Conservation (phyloP, 2,113 vertebrate species). For the Amia ocellicauda region DNA sequence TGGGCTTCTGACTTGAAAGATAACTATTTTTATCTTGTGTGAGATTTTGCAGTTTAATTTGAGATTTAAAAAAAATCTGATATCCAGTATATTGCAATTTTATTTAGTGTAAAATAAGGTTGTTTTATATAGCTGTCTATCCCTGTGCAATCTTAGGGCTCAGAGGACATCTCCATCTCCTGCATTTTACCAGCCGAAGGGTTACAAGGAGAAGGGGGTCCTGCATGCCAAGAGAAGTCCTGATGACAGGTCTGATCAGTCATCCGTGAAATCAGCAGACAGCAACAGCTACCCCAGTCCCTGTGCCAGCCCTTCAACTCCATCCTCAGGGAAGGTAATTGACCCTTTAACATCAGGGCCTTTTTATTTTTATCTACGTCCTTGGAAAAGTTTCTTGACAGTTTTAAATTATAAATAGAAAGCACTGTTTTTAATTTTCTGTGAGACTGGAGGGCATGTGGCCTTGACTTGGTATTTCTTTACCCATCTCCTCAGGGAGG, state of each 20-base stretch:
- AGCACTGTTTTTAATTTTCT: neutral
- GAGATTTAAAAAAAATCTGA: too few relatives aligned
- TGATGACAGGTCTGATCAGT: conserved; percentile 61
- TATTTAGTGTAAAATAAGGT: too few relatives aligned
- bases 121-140: too few relatives aligned
- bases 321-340: conserved; percentile 69
- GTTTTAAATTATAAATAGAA: neutral
- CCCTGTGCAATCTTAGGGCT: too few relatives aligned
- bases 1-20: too few relatives aligned
- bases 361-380: too few relatives aligned
- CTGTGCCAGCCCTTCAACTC: conserved; percentile 62
- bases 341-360: neutral
- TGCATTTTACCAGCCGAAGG: conserved; percentile 49
- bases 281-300: conserved; percentile 60
- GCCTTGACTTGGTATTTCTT: too few relatives aligned
- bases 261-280: conserved; percentile 62
- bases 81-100: too few relatives aligned
- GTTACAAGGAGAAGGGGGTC: conserved; percentile 56
- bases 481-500: too few relatives aligned
- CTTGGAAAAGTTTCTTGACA: neutral
- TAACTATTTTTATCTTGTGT: too few relatives aligned
- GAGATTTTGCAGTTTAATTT: too few relatives aligned
- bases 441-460: neutral
- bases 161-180: conserved; percentile 50
- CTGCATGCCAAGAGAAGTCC: conserved; percentile 47